These are phyloP conservation scores for Grammomys surdaster DNA, from an alignment of 2,113 vertebrate genomes.

Conservation along the genomic window DNA sequence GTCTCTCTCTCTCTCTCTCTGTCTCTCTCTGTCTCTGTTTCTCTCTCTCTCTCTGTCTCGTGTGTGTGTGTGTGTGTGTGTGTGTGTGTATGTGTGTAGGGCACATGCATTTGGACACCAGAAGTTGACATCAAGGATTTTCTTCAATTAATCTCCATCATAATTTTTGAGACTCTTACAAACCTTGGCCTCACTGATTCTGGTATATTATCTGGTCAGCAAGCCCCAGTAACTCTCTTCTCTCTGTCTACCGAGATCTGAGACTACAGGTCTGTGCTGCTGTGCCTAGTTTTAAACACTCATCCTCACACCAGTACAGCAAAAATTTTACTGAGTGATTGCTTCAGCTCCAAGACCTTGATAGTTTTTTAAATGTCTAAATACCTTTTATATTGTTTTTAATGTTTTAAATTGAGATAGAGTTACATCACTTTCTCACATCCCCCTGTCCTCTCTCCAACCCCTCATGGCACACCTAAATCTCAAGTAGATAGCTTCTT, in stretches of 20 bases:
- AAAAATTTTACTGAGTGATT: background rate
- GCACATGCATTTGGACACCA: background rate
- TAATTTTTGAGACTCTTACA: background rate
- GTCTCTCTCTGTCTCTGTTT: no score
- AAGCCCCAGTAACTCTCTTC: background rate
- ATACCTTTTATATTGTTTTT: background rate
- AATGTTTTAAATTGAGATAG: background rate
- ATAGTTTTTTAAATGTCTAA: background rate
- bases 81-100: background rate
- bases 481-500: background rate
- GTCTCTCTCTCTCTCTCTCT: no score
- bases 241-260: background rate
- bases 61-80: background rate
- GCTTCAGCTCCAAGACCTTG: background rate
- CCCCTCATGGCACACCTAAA: background rate
- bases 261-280: background rate
- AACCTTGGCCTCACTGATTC: background rate
- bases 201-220: background rate
- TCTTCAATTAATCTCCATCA: background rate
- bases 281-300: background rate
- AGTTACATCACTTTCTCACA: background rate
- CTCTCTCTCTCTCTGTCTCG: no score
- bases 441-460: background rate
- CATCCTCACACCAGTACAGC: no score
- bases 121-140: background rate